These are phyloP conservation scores for Halcyon leucocephala DNA, from an alignment of 2,797 vertebrate genomes.

Conservation along the genomic window DNA sequence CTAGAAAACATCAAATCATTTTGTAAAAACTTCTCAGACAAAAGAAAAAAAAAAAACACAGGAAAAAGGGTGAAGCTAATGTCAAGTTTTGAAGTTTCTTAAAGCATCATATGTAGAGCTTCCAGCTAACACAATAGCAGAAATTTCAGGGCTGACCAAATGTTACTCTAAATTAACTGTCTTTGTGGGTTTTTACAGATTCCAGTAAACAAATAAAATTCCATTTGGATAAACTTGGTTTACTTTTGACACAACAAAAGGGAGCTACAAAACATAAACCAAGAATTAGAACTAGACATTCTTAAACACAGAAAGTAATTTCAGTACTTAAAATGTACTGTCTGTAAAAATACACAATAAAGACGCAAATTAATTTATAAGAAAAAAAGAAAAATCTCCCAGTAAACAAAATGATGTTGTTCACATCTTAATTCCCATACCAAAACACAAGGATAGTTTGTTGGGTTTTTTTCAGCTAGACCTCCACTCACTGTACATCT, in stretches of 20 bases:
- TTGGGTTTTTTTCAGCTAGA: background rate
- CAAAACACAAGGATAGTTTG: background rate
- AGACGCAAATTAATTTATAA: background rate
- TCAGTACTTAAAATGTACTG: background rate
- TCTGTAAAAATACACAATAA: background rate
- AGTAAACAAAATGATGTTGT: background rate
- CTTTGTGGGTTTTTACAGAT: background rate
- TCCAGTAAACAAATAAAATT: slow-evolving; percentile 24
- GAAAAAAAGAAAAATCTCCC: background rate
- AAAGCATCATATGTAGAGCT: background rate
- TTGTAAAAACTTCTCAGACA: background rate
- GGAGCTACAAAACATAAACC: background rate
- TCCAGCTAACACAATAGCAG: background rate
- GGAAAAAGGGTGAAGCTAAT: background rate
- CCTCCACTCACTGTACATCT: background rate
- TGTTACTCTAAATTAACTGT: background rate
- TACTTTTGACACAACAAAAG: background rate
- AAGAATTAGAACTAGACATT: background rate
- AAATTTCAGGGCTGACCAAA: background rate
- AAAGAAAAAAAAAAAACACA: background rate
- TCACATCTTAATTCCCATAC: background rate
- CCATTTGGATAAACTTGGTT: background rate
- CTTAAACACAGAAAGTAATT: background rate
- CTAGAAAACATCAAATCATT: background rate
- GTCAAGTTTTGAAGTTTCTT: background rate